Conservation (phyloP, 2,888 invertebrate species). For the Saturnia japonica region DNA sequence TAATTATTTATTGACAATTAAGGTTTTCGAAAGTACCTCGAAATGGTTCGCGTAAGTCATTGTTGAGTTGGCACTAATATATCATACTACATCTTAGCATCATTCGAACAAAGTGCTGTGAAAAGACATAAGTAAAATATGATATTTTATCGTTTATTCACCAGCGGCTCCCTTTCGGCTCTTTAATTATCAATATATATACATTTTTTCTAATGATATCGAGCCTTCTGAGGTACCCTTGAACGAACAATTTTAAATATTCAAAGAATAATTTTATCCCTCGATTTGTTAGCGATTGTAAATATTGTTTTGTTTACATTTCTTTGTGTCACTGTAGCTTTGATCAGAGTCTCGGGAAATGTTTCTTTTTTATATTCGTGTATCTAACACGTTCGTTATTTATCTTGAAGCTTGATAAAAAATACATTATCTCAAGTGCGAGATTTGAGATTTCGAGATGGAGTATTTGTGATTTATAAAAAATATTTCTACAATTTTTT, state of each 20-base stretch:
- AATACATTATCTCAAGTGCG: not conserved
- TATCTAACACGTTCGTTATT: constrained; percentile 3
- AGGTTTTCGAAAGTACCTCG: no score
- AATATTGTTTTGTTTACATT: constrained; percentile 20
- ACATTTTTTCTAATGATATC: not conserved
- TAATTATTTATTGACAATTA: no score
- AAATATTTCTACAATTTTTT: not conserved
- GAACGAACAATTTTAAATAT: constrained; percentile 15
- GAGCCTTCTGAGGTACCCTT: constrained; percentile 3
- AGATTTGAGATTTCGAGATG: not conserved
- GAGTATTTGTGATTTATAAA: not conserved
- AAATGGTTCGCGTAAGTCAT: no score
- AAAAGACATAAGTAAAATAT: no score
- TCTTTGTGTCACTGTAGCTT: constrained; percentile 12
- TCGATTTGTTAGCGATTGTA: constrained; percentile 16
- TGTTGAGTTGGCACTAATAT: no score
- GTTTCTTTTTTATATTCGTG: constrained; percentile 14
- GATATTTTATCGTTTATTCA: no score
- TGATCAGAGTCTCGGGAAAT: constrained; percentile 16
- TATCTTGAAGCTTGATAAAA: constrained; percentile 1
- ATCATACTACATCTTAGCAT: no score
- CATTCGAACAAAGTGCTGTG: no score
- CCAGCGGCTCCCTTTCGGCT: no score
- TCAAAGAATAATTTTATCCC: constrained; percentile 9
- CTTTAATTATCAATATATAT: no score